Evolutionary conservation across 2,113 vertebrate species (phyloP), one percentile per base, ranked within the genome.

Genomic region (Ia io): DNA sequence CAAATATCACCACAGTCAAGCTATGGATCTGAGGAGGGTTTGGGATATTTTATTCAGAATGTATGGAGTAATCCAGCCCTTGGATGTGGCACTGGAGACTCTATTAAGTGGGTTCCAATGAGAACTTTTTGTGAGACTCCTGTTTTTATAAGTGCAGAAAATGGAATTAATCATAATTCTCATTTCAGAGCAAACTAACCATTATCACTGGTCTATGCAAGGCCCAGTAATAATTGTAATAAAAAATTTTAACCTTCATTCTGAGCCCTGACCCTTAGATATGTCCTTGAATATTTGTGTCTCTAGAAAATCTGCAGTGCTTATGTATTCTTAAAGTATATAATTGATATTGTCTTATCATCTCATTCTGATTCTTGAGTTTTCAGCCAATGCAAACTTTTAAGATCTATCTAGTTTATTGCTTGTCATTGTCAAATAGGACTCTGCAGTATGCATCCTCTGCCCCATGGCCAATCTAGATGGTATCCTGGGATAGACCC

Each of bases 281-380:
- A 20, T 10, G 9, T 20, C 73, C 44, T 28, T 7, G 25, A 35
- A 35, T 63, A 56, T 77, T 1, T 37, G 53, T 32, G 12, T 11
- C 25, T 89, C 63, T 65, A 13, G 23, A 47, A 51, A 30, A 44
- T 51, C 23, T 59, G 82, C 6, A 22, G 17, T 37, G 35, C 8
- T 25, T 30, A 8, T 22, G 18, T 30, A 51, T 16, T 47, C 69
- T 53, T n/a, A 20, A 79, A 79, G 42, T 30, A 61, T 22, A 82
- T 28, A 35, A 56, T 59, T 67, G 51, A 65, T 28, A 65, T 17
- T 63, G 20, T 20, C 56, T 79, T 69, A 74, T 22, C 14, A 61
- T 53, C 37, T 49, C 32, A 7, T 85, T 44, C 69, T 20, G 6
- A 42, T 74, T 96, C 53, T 49, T 93, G 83, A 63, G 85, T 96